Evolutionary conservation across 2,797 vertebrate genomes (phyloP).

Genomic region (Eurystomus glaucurus): DNA sequence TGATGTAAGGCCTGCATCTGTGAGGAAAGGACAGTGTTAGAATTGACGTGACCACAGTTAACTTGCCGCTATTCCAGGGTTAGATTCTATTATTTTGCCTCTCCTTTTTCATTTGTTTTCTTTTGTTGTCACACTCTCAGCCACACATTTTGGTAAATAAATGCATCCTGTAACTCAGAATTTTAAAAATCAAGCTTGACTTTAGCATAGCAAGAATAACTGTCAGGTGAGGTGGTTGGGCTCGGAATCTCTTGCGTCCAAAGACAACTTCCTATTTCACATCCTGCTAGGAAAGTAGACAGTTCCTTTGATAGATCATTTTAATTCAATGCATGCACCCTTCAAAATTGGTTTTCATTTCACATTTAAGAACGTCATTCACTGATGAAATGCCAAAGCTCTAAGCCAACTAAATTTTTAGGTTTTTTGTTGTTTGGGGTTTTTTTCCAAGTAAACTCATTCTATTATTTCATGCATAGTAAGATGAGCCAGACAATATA

Average conservation of each 20-base stretch:
- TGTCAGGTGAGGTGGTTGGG: not conserved
- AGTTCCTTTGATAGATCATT: conserved; percentile 30
- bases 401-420: not conserved
- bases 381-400: conserved; percentile 32
- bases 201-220: not conserved
- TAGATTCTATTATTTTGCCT: not conserved
- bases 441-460: not conserved
- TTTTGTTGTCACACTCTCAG: not conserved
- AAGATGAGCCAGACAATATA: not conserved
- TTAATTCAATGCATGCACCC: conserved; percentile 22
- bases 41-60: not conserved
- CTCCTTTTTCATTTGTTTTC: not conserved
- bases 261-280: conserved; percentile 25
- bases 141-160: not conserved
- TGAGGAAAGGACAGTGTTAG: not conserved
- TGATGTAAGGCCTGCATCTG: not conserved
- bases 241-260: not conserved
- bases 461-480: not conserved
- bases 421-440: too few relatives aligned
- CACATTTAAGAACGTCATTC: not conserved
- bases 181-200: not conserved
- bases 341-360: conserved; percentile 34
- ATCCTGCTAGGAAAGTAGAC: not conserved
- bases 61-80: not conserved
- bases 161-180: not conserved